Evolutionary conservation across 2,797 vertebrate genomes (phyloP).

Genomic region (Lemur catta): DNA sequence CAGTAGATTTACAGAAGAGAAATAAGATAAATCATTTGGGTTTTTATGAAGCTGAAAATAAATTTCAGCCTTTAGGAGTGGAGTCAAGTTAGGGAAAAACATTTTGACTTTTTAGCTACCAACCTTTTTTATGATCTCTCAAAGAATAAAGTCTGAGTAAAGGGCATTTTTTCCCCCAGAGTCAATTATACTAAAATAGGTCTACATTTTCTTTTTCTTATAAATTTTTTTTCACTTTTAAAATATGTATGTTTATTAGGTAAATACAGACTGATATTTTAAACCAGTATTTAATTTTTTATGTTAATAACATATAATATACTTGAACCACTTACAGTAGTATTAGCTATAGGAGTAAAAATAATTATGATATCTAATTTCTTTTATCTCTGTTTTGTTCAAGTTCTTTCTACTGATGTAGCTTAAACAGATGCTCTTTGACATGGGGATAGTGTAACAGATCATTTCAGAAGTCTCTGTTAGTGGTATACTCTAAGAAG

Average conservation of each 20-base stretch:
- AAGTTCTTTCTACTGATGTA: not conserved
- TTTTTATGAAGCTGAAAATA: slow-evolving; percentile 29
- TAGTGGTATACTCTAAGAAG: not conserved
- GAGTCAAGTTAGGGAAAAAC: not conserved
- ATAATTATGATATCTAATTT: not conserved
- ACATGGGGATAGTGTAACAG: not conserved
- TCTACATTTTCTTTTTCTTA: not conserved
- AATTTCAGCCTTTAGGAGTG: not conserved
- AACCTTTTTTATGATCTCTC: not conserved
- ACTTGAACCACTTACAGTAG: not conserved
- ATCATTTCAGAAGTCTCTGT: not conserved
- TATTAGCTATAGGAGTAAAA: not conserved
- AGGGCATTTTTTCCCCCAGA: not conserved
- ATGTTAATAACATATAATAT: not conserved
- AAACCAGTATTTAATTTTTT: slow-evolving; percentile 3
- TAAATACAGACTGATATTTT: slow-evolving; percentile 36
- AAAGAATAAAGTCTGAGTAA: not conserved
- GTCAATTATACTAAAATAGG: not conserved
- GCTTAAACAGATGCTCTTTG: slow-evolving; percentile 8
- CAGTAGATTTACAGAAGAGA: not conserved
- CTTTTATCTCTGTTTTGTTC: not conserved
- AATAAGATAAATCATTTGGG: not conserved
- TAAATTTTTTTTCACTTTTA: slow-evolving; percentile 20
- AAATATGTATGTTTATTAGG: not conserved
- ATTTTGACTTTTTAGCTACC: slow-evolving; percentile 1